Conservation (phyloP, 2,113 vertebrate genomes). For the Vicugna pacos region DNA sequence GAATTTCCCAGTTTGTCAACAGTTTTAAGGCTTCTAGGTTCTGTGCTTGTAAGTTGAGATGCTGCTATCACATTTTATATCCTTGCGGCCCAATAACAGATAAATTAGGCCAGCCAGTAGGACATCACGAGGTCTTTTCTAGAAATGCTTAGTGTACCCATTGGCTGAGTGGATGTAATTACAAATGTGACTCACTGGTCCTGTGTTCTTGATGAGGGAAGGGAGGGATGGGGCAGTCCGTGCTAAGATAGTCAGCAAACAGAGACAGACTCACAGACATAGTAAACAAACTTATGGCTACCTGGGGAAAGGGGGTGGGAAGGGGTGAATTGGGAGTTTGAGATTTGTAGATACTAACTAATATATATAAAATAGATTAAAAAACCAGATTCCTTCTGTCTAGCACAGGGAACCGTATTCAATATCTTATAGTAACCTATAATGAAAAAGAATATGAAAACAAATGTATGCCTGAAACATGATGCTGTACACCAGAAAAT, state of each 20-base stretch:
- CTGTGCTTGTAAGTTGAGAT: background rate
- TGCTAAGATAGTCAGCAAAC: background rate
- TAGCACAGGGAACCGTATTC: too few relatives aligned
- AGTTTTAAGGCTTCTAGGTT: background rate
- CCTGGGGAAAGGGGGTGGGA: too few relatives aligned
- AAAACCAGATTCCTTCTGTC: too few relatives aligned
- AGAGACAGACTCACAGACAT: too few relatives aligned
- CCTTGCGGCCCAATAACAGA: background rate
- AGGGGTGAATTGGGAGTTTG: too few relatives aligned
- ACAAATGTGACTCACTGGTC: background rate
- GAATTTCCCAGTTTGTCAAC: constrained; percentile 8
- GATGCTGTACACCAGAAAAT: too few relatives aligned
- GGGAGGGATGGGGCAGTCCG: background rate
- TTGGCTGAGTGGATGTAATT: background rate
- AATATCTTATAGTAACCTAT: too few relatives aligned
- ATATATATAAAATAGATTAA: too few relatives aligned
- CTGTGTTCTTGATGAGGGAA: background rate
- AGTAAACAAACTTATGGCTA: too few relatives aligned
- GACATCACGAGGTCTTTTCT: background rate
- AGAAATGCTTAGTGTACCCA: background rate
- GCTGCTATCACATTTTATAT: background rate
- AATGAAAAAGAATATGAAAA: too few relatives aligned
- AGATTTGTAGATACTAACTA: too few relatives aligned
- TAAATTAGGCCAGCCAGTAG: background rate
- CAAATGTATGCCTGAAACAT: too few relatives aligned